Base-by-base conservation (phyloP, 1,140 invertebrate genomes). In the Notospermus geniculatus region DNA sequence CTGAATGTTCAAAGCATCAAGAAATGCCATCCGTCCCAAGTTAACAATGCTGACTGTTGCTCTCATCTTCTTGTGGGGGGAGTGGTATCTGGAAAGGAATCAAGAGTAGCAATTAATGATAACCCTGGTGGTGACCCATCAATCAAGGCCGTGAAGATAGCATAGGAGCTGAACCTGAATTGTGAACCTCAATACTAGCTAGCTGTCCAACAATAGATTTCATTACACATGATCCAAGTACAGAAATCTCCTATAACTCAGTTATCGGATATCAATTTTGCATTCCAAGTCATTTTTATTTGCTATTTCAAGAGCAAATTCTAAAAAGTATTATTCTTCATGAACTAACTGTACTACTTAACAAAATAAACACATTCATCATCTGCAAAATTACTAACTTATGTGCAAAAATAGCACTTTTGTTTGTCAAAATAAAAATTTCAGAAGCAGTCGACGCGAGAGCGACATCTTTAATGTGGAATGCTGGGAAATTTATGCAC, bases 21-120 rank as follows among this genome's bases (percentile, higher is more conserved):
- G 59, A 54, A 73, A 78, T n/a, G 72, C 72, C 71, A 76, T 75
- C 1, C 71, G 62, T 41, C 71, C 72, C 1, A 78, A 62, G 54
- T 75, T 74, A 28, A 78, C 70, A 45, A 75, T 72, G 15, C 22
- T 62, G 7, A 62, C 60, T 57, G 36, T 39, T 32, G 32, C 43
- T 23, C 22, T 27, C 56, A 57, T 30, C 36, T 9, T 17, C 19
- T 27, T 28, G 43, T 17, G 0, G 27, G 11, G 13, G 45, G 4
- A 27, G 30, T 19, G n/a, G n/a, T n/a, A n/a, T n/a, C n/a, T n/a
- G n/a, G n/a, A n/a, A n/a, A n/a, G n/a, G n/a, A n/a, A n/a, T n/a
- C n/a, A n/a, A n/a, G n/a, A n/a, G n/a, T n/a, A n/a, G n/a, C n/a
- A n/a, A n/a, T n/a, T n/a, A n/a, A n/a, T n/a, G n/a, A n/a, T n/a